These are phyloP conservation scores for Yoshiicerus persimilis DNA, from an alignment of 1,140 invertebrate species.

Conservation along the genomic window DNA sequence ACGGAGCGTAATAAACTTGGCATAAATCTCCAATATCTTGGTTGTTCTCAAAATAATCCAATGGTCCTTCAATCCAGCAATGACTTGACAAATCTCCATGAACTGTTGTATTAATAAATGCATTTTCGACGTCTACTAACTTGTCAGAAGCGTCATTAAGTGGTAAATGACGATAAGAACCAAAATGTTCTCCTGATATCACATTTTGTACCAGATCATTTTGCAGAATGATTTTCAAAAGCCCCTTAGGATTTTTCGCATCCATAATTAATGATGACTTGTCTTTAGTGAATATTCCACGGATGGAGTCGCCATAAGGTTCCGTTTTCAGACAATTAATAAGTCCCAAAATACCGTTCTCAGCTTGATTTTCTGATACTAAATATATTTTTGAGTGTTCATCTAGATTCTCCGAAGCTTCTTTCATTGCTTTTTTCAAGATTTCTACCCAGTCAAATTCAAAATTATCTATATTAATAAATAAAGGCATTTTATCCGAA, in stretches of 20 bases:
- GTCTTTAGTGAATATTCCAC: conserved; percentile 54
- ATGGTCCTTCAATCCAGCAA: conserved; percentile 82
- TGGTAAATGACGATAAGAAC: conserved; percentile 40
- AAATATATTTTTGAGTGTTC: conserved; percentile 65
- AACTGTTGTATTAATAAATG: conserved; percentile 86
- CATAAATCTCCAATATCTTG: conserved; percentile 66
- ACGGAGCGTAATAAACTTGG: conserved; percentile 85
- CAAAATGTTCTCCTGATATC: conserved; percentile 39
- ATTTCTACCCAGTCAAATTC: conserved; percentile 78
- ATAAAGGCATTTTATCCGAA: conserved; percentile 53
- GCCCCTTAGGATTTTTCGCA: conserved; percentile 21
- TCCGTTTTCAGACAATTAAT: conserved; percentile 86
- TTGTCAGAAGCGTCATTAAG: conserved; percentile 31
- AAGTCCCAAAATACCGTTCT: conserved; percentile 79
- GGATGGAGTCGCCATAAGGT: conserved; percentile 71
- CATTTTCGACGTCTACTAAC: conserved; percentile 69
- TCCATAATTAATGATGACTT: conserved; percentile 49
- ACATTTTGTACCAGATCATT: conserved; percentile 47
- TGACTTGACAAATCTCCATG: conserved; percentile 90
- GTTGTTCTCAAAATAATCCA: conserved; percentile 52
- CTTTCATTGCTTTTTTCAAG: conserved; percentile 69
- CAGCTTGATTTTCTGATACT: conserved; percentile 67
- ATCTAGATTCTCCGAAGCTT: conserved; percentile 60
- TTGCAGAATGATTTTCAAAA: conserved; percentile 51
- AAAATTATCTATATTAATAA: conserved; percentile 66